Conservation (phyloP, 2,797 vertebrate species). For the Anguilla obscura region DNA sequence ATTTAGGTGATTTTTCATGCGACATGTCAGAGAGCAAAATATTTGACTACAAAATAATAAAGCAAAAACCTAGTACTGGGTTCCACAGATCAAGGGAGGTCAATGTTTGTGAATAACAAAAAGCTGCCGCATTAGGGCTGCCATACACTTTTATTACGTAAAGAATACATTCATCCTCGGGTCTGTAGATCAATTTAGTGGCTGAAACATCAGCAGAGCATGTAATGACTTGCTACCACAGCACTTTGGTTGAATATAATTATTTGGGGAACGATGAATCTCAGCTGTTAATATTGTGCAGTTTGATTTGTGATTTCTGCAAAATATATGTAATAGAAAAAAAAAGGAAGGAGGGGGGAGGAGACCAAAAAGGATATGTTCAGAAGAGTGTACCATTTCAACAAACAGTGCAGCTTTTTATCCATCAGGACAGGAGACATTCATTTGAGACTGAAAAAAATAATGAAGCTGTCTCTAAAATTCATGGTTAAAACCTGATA, state of each 20-base stretch:
- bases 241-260: conserved; percentile 77
- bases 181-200: conserved; percentile 37
- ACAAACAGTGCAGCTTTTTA: conserved; percentile 72
- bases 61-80: conserved; percentile 25
- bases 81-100: conserved; percentile 29
- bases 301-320: conserved; percentile 61
- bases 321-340: conserved; percentile 47
- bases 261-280: conserved; percentile 50
- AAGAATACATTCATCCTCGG: conserved; percentile 70
- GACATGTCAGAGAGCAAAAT: conserved; percentile 27
- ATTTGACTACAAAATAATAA: conserved; percentile 32
- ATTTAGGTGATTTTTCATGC: conserved; percentile 17
- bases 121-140: conserved; percentile 31
- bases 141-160: conserved; percentile 52
- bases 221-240: conserved; percentile 66
- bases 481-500: conserved; percentile 82
- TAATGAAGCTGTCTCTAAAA: conserved; percentile 69
- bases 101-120: conserved; percentile 31
- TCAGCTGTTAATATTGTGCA: conserved; percentile 64
- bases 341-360: background rate
- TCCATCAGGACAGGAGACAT: conserved; percentile 71
- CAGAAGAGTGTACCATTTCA: conserved; percentile 52
- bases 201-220: conserved; percentile 37
- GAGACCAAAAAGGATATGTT: conserved; percentile 27
- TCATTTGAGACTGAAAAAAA: conserved; percentile 67